Conservation (phyloP, 2,113 vertebrate genomes). For the Vulpes lagopus region DNA sequence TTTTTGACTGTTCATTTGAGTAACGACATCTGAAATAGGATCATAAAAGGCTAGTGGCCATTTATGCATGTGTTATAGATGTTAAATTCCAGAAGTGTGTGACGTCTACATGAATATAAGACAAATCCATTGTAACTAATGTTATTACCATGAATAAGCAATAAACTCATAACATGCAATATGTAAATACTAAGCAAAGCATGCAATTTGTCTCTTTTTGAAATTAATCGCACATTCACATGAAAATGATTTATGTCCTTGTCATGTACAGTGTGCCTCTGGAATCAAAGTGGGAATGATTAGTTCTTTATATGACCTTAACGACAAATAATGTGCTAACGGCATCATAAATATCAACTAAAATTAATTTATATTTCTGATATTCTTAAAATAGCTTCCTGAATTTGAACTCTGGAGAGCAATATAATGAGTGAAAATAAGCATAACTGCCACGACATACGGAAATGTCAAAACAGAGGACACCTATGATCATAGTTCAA, state of each 20-base stretch:
- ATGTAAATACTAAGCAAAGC: slow-evolving; percentile 79
- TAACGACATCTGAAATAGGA: slow-evolving; percentile 43
- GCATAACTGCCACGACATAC: not conserved
- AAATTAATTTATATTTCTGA: slow-evolving; percentile 70
- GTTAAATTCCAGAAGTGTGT: slow-evolving; percentile 53
- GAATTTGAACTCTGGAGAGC: not conserved
- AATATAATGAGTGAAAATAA: slow-evolving; percentile 42
- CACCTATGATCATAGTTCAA: not conserved
- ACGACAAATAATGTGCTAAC: slow-evolving; percentile 70
- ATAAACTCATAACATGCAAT: slow-evolving; percentile 81
- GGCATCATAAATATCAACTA: slow-evolving; percentile 73
- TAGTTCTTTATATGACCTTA: slow-evolving; percentile 74
- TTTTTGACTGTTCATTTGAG: slow-evolving; percentile 72
- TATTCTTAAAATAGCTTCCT: slow-evolving; percentile 65
- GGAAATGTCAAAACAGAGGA: not conserved
- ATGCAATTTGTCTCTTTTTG: slow-evolving; percentile 67
- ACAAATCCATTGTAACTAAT: slow-evolving; percentile 83
- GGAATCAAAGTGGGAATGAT: slow-evolving; percentile 56
- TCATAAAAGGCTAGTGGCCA: slow-evolving; percentile 54
- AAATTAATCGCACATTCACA: slow-evolving; percentile 74
- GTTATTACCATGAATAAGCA: slow-evolving; percentile 80
- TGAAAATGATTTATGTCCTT: slow-evolving; percentile 76
- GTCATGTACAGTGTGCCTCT: slow-evolving; percentile 51
- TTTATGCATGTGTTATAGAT: slow-evolving; percentile 65
- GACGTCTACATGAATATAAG: slow-evolving; percentile 72